These are phyloP conservation scores for Stigmatopora nigra DNA, from an alignment of 2,113 vertebrate genomes.

Conservation along the genomic window DNA sequence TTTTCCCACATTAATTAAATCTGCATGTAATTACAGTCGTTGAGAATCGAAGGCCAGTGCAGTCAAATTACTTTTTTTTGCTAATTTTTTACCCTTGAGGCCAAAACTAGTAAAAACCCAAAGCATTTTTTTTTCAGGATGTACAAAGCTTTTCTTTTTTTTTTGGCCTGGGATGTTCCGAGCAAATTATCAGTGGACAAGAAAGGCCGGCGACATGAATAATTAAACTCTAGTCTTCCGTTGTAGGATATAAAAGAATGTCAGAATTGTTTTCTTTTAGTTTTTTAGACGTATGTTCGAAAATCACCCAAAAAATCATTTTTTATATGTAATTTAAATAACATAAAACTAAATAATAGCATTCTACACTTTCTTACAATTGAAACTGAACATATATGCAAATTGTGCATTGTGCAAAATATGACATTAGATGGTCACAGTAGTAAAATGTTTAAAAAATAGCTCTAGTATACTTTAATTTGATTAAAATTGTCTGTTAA, in stretches of 20 bases:
- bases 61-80: constrained; percentile 45
- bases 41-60: constrained; percentile 46
- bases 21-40: constrained; percentile 52
- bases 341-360: too few relatives aligned
- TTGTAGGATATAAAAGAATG: background rate
- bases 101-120: background rate
- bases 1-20: constrained; percentile 61
- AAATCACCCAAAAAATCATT: too few relatives aligned
- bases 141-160: too few relatives aligned
- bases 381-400: too few relatives aligned
- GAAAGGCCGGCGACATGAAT: background rate
- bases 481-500: background rate
- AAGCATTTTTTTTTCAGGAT: too few relatives aligned
- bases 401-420: too few relatives aligned
- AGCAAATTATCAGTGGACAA: background rate
- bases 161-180: too few relatives aligned
- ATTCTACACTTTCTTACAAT: too few relatives aligned
- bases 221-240: background rate
- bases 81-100: constrained; percentile 27
- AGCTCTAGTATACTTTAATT: too few relatives aligned
- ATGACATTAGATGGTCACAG: background rate
- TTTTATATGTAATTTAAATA: too few relatives aligned
- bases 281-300: too few relatives aligned
- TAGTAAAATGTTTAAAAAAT: background rate
- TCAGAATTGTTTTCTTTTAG: background rate